These are phyloP conservation scores for Melanostoma scalare DNA, from an alignment of 2,888 invertebrate species.

Conservation along the genomic window DNA sequence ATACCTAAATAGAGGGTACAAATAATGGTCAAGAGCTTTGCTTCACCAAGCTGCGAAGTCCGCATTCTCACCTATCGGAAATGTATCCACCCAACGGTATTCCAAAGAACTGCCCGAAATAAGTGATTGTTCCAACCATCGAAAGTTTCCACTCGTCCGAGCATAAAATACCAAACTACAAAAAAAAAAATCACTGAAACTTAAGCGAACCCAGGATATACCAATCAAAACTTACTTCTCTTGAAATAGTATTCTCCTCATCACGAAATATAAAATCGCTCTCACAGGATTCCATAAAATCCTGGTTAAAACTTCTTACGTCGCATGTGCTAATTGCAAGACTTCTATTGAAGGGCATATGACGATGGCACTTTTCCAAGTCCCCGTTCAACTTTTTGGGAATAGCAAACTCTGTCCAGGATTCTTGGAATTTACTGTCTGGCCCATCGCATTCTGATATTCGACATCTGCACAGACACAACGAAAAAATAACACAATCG, in stretches of 20 bases:
- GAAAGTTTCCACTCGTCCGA: slow-evolving; percentile 86
- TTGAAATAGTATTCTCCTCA: slow-evolving; percentile 78
- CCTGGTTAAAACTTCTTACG: slow-evolving; percentile 79
- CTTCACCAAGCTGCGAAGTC: no score
- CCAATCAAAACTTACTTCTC: slow-evolving; percentile 76
- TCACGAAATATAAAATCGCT: slow-evolving; percentile 79
- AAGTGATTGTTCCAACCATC: slow-evolving; percentile 88
- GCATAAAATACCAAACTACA: slow-evolving; percentile 78
- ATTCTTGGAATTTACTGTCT: slow-evolving; percentile 77
- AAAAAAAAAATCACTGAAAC: not conserved
- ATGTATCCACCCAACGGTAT: slow-evolving; percentile 85
- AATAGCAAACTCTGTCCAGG: slow-evolving; percentile 83
- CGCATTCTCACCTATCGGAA: slow-evolving; percentile 84
- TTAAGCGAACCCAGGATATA: not conserved
- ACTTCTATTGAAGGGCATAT: slow-evolving; percentile 44
- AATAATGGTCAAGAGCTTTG: no score
- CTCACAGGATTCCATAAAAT: slow-evolving; percentile 75
- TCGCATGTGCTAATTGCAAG: slow-evolving; percentile 78
- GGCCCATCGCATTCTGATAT: slow-evolving; percentile 80
- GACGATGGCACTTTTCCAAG: slow-evolving; percentile 77
- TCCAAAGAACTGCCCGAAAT: slow-evolving; percentile 88
- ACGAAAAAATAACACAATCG: no score
- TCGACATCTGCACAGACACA: slow-evolving; percentile 77
- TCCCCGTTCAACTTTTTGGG: slow-evolving; percentile 77
- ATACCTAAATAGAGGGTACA: slow-evolving; percentile 76